Evolutionary conservation across 2,888 invertebrate species (phyloP), one percentile per base, ranked within the genome.

Genomic region (Eupithecia centaureata): DNA sequence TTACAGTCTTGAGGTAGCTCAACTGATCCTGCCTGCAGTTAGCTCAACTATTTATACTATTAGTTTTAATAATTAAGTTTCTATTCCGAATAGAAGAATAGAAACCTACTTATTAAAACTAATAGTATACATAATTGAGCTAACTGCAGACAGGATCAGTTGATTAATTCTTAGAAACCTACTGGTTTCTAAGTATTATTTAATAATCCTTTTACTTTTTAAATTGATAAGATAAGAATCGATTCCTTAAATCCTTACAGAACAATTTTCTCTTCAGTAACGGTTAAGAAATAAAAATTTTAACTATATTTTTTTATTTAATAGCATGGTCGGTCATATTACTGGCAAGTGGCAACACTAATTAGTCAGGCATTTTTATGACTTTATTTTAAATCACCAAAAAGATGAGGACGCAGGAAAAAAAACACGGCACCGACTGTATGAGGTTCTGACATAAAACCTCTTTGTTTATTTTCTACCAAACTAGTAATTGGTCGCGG

Each of bases 361-460:
- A 61, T 61, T 62, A 62, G 59, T 27, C 35, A 32, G 65, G 59
- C 22, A 68, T 62, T 68, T 64, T 69, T 65, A 65, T 59, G 18
- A 38, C 60, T 59, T 62, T 42, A 69, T 69, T 51, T n/a, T 33
- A 61, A 47, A 66, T 56, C 42, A 33, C 61, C 57, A 30, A 63
- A 58, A 35, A 57, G 27, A 33, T 38, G 15, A 30, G 15, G n/a
- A 22, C 22, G 10, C 4, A 47, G 22, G 22, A 22, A 47, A 18
- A 47, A 1, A 22, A 47, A 10, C 22, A 47, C 47, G 8, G 38
- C 18, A 22, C 42, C 18, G 42, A 7, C 7, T n/a, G 38, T n/a
- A n/a, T 38, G 42, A 42, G 30, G 3, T 10, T 42, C 2, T 18
- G 42, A 42, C 10, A 8, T 18, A 42, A 42, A 42, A 18, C 2